Base-by-base conservation (phyloP, 2,113 vertebrate species). In the Strigops habroptila region DNA sequence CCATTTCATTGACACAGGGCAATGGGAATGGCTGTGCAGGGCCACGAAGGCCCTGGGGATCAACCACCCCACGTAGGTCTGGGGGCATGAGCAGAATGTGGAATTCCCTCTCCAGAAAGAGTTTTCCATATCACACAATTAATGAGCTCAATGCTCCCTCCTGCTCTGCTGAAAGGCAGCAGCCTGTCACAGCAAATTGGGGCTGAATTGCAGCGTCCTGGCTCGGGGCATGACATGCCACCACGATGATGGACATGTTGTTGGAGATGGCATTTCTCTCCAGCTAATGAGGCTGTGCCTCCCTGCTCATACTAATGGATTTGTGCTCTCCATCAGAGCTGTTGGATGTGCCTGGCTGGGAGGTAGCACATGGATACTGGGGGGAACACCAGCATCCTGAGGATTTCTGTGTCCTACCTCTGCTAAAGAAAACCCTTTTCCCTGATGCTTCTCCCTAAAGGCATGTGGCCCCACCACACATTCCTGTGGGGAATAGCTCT, bases 1-100 rank as follows among this genome's bases (percentile, higher is more conserved):
- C 30, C 1, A 0, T 87, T 79, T 55, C 30, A 24, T 4, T 39
- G 82, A n/a, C 33, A 15, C 1, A 1, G 2, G 67, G 68, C 0
- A 6, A 2, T 89, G 44, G 64, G 23, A 80, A 49, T 0, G 5
- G 59, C 39, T 67, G 12, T 44, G 16, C 1, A 6, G 37, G 51
- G 31, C 49, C 33, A 37, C 2, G 0, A 1, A 79, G 43, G 48
- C 30, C 44, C 39, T 30, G 39, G 63, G 24, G 49, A 30, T 60
- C 71, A 51, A 10, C n/a, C 18, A 35, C 30, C 57, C 39, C 35
- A 11, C 0, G 0, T 2, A 3, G 70, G 41, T 53, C 35, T 62
- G 11, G 31, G n/a, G 51, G 13, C 43, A 15, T 0, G 1, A 74
- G 53, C 63, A 67, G 60, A 74, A 10, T n/a, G 41, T 13, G 27